phyloP scores from a whole-genome alignment of 2,113 vertebrate species.

The Galbula dea region DNA sequence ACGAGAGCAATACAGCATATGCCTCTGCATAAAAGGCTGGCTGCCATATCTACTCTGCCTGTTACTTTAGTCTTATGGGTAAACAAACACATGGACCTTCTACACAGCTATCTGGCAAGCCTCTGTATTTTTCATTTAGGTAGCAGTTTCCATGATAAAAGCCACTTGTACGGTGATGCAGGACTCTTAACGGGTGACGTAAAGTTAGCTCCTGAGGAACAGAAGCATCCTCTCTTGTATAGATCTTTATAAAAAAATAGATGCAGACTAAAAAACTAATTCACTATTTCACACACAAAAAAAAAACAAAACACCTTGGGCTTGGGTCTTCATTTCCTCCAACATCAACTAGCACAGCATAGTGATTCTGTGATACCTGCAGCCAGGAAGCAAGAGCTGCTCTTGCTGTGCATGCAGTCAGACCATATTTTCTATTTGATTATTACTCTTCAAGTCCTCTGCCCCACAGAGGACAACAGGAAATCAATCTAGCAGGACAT shows the following conservation, averaged over 20 bases:
- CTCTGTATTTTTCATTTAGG: neutral
- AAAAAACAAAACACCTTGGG: neutral
- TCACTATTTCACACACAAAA: neutral
- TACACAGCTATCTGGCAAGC: neutral
- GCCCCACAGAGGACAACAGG: neutral
- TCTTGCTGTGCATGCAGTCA: neutral
- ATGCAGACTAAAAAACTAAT: neutral
- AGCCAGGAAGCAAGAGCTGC: neutral
- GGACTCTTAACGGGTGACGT: neutral
- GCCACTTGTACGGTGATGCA: neutral
- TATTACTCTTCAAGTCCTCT: neutral
- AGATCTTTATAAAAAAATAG: neutral
- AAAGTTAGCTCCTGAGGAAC: neutral
- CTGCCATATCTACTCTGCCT: neutral
- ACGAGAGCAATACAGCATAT: neutral
- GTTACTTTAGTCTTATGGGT: neutral
- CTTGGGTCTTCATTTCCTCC: neutral
- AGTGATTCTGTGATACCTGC: no score
- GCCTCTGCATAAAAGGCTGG: neutral
- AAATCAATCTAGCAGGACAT: neutral
- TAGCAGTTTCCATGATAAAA: neutral
- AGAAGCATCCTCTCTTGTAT: neutral
- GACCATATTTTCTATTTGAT: neutral
- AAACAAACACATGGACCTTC: neutral
- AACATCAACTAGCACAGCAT: neutral